Evolutionary conservation across 2,797 vertebrate species (phyloP).

Genomic region (Thunnus albacares): DNA sequence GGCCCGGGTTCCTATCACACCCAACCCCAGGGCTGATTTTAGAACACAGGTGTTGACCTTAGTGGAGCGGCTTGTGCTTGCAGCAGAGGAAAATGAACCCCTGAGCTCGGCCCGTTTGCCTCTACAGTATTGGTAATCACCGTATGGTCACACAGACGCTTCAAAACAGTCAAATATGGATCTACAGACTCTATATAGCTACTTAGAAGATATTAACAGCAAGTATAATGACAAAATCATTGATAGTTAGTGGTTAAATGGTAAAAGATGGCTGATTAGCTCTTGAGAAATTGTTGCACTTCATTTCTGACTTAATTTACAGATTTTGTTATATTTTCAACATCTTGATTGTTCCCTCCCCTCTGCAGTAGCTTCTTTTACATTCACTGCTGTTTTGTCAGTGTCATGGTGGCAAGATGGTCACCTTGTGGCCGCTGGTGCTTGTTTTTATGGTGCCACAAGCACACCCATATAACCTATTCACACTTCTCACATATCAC

Average conservation of each 20-base stretch:
- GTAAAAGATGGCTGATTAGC: neutral
- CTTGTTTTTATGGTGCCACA: conserved; percentile 47
- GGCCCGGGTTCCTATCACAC: conserved; percentile 85
- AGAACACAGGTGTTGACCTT: conserved; percentile 92
- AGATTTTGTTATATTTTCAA: neutral
- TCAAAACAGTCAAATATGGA: conserved; percentile 54
- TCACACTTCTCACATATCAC: conserved; percentile 47
- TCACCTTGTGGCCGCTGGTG: conserved; percentile 59
- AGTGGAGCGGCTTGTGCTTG: conserved; percentile 84
- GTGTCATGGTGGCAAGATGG: conserved; percentile 31
- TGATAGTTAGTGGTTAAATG: neutral
- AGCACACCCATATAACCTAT: conserved; percentile 48
- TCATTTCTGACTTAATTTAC: neutral
- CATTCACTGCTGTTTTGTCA: conserved; percentile 15
- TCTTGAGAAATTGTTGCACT: neutral
- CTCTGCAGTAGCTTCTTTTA: neutral
- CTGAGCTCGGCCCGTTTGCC: conserved; percentile 70
- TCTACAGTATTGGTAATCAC: conserved; percentile 54
- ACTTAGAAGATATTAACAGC: neutral
- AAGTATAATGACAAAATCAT: neutral
- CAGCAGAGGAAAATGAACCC: conserved; percentile 86
- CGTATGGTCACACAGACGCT: conserved; percentile 53
- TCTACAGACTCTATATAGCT: conserved; percentile 10
- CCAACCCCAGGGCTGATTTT: conserved; percentile 84
- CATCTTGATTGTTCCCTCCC: neutral